These are phyloP conservation scores for Centruroides vittatus DNA, from an alignment of 1,140 invertebrate genomes.

Conservation along the genomic window DNA sequence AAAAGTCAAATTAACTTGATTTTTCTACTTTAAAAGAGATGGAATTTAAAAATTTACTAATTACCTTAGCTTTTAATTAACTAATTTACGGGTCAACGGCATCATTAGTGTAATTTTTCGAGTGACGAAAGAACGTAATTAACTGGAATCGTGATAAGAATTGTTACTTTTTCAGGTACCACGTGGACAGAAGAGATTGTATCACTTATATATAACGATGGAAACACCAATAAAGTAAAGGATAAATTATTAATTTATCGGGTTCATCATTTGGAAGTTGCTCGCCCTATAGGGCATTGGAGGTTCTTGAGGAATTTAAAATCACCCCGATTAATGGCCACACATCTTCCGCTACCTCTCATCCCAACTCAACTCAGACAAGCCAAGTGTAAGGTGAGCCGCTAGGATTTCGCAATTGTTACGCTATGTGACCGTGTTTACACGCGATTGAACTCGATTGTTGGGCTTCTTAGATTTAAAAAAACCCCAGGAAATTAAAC, in stretches of 20 bases:
- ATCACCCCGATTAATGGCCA: constrained; percentile 21
- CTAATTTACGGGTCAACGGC: too few relatives aligned
- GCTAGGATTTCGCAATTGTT: neutral
- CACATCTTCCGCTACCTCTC: constrained; percentile 24
- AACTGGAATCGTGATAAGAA: too few relatives aligned
- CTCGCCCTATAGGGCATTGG: constrained; percentile 18
- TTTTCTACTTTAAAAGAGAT: too few relatives aligned
- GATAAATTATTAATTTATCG: constrained; percentile 22
- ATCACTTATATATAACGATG: constrained; percentile 55
- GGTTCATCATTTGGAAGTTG: constrained; percentile 19
- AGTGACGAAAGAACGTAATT: too few relatives aligned
- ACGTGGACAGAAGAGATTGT: constrained; percentile 69
- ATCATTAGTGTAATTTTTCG: too few relatives aligned
- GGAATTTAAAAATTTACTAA: too few relatives aligned
- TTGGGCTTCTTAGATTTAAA: neutral
- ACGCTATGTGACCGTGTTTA: neutral
- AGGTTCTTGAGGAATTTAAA: constrained; percentile 9
- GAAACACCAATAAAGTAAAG: constrained; percentile 47
- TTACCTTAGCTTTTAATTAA: too few relatives aligned
- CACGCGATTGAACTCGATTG: neutral
- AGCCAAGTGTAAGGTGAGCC: constrained; percentile 23
- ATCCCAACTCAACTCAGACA: constrained; percentile 22
- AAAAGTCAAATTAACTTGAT: too few relatives aligned
- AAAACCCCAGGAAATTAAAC: neutral
- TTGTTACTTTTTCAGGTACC: constrained; percentile 41